These are phyloP conservation scores for Perca flavescens DNA, from an alignment of 2,113 vertebrate species.

Conservation along the genomic window DNA sequence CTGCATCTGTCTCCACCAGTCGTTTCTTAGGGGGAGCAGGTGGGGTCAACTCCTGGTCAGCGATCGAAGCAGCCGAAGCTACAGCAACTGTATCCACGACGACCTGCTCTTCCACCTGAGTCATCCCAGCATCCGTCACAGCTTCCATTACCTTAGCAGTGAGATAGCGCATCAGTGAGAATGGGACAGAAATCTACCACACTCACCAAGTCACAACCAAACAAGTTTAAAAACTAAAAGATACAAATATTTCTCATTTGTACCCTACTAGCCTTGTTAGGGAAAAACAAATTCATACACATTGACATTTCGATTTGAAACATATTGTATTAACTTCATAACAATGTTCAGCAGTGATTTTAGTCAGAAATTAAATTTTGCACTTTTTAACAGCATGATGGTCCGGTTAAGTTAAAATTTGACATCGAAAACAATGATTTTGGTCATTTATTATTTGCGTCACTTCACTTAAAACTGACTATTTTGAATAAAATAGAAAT, in stretches of 20 bases:
- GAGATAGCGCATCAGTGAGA: neutral
- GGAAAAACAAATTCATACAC: neutral
- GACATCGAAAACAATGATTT: neutral
- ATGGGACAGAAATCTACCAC: neutral
- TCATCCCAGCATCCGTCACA: slow-evolving; percentile 86
- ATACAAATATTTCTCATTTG: neutral
- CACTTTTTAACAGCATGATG: neutral
- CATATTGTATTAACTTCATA: neutral
- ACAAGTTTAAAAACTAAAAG: neutral
- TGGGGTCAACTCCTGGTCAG: slow-evolving; percentile 85
- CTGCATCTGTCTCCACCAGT: slow-evolving; percentile 87
- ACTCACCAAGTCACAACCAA: neutral
- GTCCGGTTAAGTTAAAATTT: neutral
- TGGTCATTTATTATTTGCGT: neutral
- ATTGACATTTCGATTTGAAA: neutral
- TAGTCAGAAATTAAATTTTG: neutral
- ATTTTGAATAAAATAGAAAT: neutral
- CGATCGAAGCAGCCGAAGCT: slow-evolving; percentile 71
- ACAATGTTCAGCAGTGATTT: neutral
- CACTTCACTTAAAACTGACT: neutral
- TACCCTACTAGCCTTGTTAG: neutral
- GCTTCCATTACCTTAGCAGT: slow-evolving; percentile 89
- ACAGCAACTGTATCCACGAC: slow-evolving; percentile 74
- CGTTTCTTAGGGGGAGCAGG: slow-evolving; percentile 92
- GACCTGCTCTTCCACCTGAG: slow-evolving; percentile 83